Evolutionary conservation across 2,888 invertebrate genomes (phyloP).

Genomic region (Dendrolimus pini): DNA sequence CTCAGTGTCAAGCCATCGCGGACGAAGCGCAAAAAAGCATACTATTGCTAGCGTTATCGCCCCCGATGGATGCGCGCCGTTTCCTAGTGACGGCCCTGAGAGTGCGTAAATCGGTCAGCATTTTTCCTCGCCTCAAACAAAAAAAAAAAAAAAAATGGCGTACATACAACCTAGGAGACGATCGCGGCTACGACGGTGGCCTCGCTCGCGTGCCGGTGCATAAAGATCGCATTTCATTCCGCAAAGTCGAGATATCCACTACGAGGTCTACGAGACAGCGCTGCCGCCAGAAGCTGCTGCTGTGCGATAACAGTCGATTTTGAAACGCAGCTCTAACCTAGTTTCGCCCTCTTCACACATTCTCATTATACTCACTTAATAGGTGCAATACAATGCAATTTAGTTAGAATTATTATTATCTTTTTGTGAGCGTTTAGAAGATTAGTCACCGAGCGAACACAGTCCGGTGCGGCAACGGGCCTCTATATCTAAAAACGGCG

Average conservation of each 20-base stretch:
- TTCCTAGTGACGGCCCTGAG: too few species aligned
- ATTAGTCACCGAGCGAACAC: slow-evolving; percentile 47
- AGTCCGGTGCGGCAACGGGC: slow-evolving; percentile 35
- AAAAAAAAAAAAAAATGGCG: neutral
- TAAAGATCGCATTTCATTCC: slow-evolving; percentile 69
- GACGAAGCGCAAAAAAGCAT: too few species aligned
- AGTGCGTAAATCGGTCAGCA: too few species aligned
- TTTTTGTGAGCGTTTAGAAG: slow-evolving; percentile 39
- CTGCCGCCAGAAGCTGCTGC: slow-evolving; percentile 42
- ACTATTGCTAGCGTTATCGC: too few species aligned
- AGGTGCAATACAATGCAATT: neutral
- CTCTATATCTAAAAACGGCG: slow-evolving; percentile 57
- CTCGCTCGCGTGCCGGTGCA: slow-evolving; percentile 58
- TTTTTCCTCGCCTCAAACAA: too few species aligned
- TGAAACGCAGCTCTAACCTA: slow-evolving; percentile 50
- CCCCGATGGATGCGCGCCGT: too few species aligned
- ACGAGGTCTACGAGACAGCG: slow-evolving; percentile 21
- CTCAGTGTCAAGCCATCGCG: too few species aligned
- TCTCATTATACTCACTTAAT: too few species aligned
- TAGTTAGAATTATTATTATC: neutral
- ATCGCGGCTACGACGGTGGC: slow-evolving; percentile 26
- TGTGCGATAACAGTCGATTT: slow-evolving; percentile 40
- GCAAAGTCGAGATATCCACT: slow-evolving; percentile 68
- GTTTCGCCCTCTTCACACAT: slow-evolving; percentile 37
- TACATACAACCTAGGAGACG: slow-evolving; percentile 5